A percentile compares a stretch with the other conserved stretches of the same genome.
phyloP scores from a whole-genome alignment of 2,797 vertebrate species.

The Rhodeus uyekii region DNA sequence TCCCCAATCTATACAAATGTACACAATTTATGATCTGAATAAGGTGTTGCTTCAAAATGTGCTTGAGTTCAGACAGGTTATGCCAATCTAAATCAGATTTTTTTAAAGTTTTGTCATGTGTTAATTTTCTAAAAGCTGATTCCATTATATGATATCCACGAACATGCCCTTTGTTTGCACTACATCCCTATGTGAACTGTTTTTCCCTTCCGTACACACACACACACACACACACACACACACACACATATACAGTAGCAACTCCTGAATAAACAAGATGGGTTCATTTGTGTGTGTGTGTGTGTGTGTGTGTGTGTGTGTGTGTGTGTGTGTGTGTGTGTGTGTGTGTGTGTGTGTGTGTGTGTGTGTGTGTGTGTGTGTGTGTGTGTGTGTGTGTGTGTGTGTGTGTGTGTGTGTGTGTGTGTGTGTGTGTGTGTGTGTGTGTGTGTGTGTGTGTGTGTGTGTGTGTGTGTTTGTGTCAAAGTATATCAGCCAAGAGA shows the following conservation, averaged over 20 bases:
- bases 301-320: conserved; percentile 37
- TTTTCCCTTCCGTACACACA: background rate
- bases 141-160: background rate
- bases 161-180: background rate
- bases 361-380: conserved; percentile 38
- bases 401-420: conserved; percentile 20
- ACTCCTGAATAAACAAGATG: no score
- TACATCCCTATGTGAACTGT: background rate
- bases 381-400: conserved; percentile 25
- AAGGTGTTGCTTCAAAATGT: background rate
- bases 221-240: background rate
- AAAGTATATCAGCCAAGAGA: conserved; percentile 61
- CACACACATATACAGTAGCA: no score
- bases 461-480: conserved; percentile 55
- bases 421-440: conserved; percentile 42
- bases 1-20: background rate
- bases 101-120: no score
- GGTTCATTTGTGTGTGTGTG: no score
- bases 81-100: no score
- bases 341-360: conserved; percentile 42
- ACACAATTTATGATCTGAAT: background rate
- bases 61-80: background rate
- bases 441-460: conserved; percentile 37
- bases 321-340: conserved; percentile 19
- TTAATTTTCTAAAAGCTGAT: background rate